Conservation (phyloP, 2,113 vertebrate genomes). For the Tyrannus savana region DNA sequence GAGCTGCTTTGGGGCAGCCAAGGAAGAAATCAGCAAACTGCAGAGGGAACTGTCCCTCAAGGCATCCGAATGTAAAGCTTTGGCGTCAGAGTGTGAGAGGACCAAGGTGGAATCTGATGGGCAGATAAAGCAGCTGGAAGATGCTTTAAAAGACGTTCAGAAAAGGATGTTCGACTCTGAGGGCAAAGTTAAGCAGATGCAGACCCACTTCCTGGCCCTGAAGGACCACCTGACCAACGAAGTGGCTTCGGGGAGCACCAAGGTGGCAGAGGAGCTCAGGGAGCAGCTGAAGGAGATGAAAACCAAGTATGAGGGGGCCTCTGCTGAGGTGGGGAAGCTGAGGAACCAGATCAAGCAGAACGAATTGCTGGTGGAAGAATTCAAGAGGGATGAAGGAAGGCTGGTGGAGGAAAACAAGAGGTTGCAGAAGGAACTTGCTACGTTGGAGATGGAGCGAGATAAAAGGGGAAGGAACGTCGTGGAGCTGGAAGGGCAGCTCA, state of each 20-base stretch:
- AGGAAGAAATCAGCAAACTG: conserved; percentile 80
- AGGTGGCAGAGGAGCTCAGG: conserved; percentile 82
- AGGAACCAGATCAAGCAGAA: conserved; percentile 91
- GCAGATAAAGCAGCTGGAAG: conserved; percentile 91
- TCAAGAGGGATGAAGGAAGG: conserved; percentile 84
- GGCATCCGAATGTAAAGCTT: conserved; percentile 81
- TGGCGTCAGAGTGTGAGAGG: conserved; percentile 79
- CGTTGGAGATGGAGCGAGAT: conserved; percentile 76
- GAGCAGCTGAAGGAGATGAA: conserved; percentile 89
- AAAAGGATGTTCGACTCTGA: conserved; percentile 98
- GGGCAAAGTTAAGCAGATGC: conserved; percentile 95
- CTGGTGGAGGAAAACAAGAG: conserved; percentile 82
- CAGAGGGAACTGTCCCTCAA: conserved; percentile 85
- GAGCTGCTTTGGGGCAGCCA: conserved; percentile 76
- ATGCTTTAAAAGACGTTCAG: conserved; percentile 93
- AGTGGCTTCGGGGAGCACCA: conserved; percentile 64
- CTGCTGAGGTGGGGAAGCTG: conserved; percentile 88
- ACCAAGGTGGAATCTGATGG: conserved; percentile 86
- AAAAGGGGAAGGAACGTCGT: conserved; percentile 63
- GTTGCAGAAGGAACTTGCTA: conserved; percentile 79
- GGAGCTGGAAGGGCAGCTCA: conserved; percentile 79
- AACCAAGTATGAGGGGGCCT: conserved; percentile 90
- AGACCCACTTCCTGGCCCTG: conserved; percentile 91
- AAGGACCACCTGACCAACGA: conserved; percentile 86
- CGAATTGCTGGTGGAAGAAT: conserved; percentile 86